Evolutionary conservation across 2,113 vertebrate species (phyloP).

Genomic region (Heloderma charlesbogerti): DNA sequence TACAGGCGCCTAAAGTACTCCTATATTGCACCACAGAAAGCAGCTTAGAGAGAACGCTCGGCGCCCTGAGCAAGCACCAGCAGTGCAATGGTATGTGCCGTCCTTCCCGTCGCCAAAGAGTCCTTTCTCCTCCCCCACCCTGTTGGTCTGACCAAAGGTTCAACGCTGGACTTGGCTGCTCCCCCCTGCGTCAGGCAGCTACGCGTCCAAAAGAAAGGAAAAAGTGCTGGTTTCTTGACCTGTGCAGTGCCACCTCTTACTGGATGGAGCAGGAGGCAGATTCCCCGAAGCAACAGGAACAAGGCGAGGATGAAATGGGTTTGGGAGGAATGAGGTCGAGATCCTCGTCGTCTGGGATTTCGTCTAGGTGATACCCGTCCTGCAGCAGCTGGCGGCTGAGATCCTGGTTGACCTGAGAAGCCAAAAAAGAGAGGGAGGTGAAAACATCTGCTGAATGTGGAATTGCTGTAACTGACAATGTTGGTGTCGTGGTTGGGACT

Average conservation of each 20-base stretch:
- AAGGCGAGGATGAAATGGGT: conserved; percentile 84
- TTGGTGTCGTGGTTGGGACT: not conserved
- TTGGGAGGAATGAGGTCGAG: conserved; percentile 97
- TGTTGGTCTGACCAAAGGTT: not conserved
- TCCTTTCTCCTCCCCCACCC: not conserved
- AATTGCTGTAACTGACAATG: not conserved
- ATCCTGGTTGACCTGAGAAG: conserved; percentile 91
- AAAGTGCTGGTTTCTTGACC: conserved; percentile 50
- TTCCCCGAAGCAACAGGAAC: conserved; percentile 84
- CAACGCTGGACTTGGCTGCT: rapidly evolving
- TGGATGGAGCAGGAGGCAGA: conserved; percentile 85
- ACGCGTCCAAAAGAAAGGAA: conserved; percentile 5
- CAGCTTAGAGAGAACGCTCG: not conserved
- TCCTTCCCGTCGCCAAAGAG: rapidly evolving
- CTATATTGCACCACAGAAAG: conserved; percentile 9
- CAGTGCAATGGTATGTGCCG: rapidly evolving
- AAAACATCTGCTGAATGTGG: rapidly evolving
- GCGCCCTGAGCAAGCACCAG: rapidly evolving
- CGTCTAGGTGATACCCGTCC: conserved; percentile 95
- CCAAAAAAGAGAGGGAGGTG: not conserved
- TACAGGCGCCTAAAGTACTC: too few species aligned
- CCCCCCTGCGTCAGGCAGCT: not conserved
- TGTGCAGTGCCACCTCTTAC: conserved; percentile 69
- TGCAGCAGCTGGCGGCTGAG: conserved; percentile 91
- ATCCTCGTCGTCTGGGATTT: conserved; percentile 96